Evolutionary conservation across 1,140 invertebrate genomes (phyloP).

Genomic region (Zaprionus davidi): DNA sequence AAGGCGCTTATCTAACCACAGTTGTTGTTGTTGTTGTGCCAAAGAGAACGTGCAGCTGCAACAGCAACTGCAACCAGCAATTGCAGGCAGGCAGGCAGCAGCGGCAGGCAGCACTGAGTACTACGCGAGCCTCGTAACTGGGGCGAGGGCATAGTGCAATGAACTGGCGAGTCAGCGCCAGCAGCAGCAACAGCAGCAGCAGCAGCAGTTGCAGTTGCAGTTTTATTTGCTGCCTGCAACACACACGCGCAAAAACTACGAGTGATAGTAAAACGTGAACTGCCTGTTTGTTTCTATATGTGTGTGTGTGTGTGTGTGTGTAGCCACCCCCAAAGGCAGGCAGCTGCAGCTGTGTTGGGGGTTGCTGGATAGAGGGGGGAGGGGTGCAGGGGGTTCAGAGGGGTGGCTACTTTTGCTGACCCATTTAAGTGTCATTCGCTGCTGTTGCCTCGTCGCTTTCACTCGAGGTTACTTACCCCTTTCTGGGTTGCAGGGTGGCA

Average conservation of each 20-base stretch:
- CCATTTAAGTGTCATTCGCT: constrained; percentile 78
- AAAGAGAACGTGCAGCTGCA: constrained; percentile 58
- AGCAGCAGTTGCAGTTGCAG: constrained; percentile 31
- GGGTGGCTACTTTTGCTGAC: constrained; percentile 73
- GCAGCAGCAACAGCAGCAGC: constrained; percentile 38
- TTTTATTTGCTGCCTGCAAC: constrained; percentile 44
- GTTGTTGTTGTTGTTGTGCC: constrained; percentile 1
- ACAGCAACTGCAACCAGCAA: constrained; percentile 32
- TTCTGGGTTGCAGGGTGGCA: constrained; percentile 10
- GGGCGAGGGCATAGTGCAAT: constrained; percentile 79
- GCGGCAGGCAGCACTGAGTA: constrained; percentile 33
- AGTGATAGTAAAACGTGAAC: constrained; percentile 72
- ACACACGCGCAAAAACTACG: constrained; percentile 53
- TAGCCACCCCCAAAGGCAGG: constrained; percentile 5
- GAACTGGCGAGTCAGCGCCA: constrained; percentile 54
- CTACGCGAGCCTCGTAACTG: constrained; percentile 55
- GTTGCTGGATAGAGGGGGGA: background rate
- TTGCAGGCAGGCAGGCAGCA: constrained; percentile 3
- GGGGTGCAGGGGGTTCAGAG: background rate
- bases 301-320: constrained; percentile 31
- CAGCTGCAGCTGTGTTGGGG: constrained; percentile 1
- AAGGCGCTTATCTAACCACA: constrained; percentile 51
- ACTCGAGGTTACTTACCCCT: constrained; percentile 80
- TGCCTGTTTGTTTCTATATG: constrained; percentile 19
- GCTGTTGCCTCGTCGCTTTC: constrained; percentile 57